These are phyloP conservation scores for Ooceraea biroi DNA, from an alignment of 1,140 invertebrate genomes.

Conservation along the genomic window DNA sequence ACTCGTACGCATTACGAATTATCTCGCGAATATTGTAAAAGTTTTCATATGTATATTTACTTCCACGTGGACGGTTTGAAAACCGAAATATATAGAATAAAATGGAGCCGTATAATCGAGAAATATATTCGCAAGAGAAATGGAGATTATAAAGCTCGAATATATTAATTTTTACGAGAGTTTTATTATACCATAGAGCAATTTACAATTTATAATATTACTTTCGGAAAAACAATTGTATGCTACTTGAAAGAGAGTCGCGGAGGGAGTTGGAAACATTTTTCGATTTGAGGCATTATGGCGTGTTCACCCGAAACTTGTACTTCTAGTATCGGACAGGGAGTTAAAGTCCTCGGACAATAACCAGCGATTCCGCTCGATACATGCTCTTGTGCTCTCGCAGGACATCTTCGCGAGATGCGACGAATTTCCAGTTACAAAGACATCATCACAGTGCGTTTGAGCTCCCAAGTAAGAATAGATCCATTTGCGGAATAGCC, in stretches of 20 bases:
- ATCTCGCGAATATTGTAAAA: constrained; percentile 3
- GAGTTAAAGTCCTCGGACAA: constrained; percentile 10
- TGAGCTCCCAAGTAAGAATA: constrained; percentile 16
- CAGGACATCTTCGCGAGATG: not conserved
- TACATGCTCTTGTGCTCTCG: not conserved
- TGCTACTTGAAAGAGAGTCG: not conserved
- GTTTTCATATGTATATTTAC: not conserved
- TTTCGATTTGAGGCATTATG: not conserved
- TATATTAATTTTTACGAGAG: not conserved
- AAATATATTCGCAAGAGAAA: no score
- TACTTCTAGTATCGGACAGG: no score
- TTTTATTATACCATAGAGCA: not conserved
- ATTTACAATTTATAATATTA: not conserved
- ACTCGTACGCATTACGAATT: constrained; percentile 7
- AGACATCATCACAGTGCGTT: not conserved
- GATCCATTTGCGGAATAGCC: constrained; percentile 45
- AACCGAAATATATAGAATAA: not conserved
- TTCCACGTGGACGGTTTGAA: not conserved
- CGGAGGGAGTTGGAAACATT: not conserved
- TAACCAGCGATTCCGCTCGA: constrained; percentile 14
- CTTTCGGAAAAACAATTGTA: not conserved
- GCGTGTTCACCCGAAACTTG: not conserved
- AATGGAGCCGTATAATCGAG: no score
- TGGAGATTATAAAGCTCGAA: not conserved
- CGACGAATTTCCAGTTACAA: constrained; percentile 8